Conservation (phyloP, 1,140 invertebrate genomes). For the Drosophila busckii region DNA sequence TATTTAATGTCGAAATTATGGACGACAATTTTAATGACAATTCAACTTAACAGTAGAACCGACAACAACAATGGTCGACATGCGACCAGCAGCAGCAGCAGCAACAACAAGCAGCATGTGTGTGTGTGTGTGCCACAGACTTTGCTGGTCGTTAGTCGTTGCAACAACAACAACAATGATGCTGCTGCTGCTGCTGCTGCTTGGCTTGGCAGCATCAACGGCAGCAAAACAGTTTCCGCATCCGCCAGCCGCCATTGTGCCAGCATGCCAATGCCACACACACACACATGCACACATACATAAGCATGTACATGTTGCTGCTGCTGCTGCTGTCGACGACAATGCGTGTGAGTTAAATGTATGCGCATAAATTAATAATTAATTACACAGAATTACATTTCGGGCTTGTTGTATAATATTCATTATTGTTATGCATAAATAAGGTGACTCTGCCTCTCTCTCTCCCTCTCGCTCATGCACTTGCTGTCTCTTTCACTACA, state of each 20-base stretch:
- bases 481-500: not conserved
- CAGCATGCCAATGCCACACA: slow-evolving; percentile 68
- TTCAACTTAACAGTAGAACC: slow-evolving; percentile 74
- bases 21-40: slow-evolving; percentile 77
- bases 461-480: not conserved
- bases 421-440: slow-evolving; percentile 79
- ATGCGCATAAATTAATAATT: slow-evolving; percentile 79
- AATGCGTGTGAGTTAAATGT: slow-evolving; percentile 78
- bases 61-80: slow-evolving; percentile 56
- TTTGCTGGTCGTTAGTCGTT: slow-evolving; percentile 67
- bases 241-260: slow-evolving; percentile 73
- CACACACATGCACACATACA: slow-evolving; percentile 18
- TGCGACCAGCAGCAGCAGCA: slow-evolving; percentile 59
- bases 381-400: slow-evolving; percentile 79
- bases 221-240: slow-evolving; percentile 75
- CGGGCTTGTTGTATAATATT: slow-evolving; percentile 79
- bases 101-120: slow-evolving; percentile 15
- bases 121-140: too few relatives aligned
- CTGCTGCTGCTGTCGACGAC: slow-evolving; percentile 57
- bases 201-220: slow-evolving; percentile 62
- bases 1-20: slow-evolving; percentile 76
- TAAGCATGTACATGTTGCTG: slow-evolving; percentile 24
- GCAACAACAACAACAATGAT: slow-evolving; percentile 38
- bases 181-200: slow-evolving; percentile 35
- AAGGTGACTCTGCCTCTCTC: slow-evolving; percentile 48